These are phyloP conservation scores for Agapornis canus DNA, from an alignment of 2,797 vertebrate species.

Conservation along the genomic window DNA sequence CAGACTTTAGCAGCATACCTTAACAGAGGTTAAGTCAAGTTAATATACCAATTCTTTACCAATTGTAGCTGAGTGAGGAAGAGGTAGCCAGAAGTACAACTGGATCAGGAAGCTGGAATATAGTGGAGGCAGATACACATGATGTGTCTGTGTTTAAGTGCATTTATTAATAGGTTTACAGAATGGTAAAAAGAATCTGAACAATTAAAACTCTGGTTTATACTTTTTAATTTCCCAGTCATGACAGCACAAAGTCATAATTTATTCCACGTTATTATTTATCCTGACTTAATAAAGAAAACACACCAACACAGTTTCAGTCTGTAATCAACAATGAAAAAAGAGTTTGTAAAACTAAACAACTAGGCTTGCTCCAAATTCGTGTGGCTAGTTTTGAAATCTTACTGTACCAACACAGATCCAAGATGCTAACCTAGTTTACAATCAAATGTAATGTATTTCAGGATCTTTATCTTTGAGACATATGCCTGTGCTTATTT, in stretches of 20 bases:
- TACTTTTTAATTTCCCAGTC: neutral
- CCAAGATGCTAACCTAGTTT: neutral
- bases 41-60: rapidly evolving
- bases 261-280: neutral
- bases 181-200: neutral
- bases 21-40: neutral
- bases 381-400: neutral
- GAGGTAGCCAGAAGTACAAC: neutral
- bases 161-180: neutral
- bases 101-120: neutral
- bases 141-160: rapidly evolving
- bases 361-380: neutral
- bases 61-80: neutral
- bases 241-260: neutral
- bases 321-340: neutral
- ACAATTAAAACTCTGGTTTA: neutral
- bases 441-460: neutral
- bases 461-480: neutral
- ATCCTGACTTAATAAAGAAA: neutral
- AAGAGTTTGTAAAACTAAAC: neutral
- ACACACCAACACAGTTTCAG: neutral
- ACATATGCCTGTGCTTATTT: neutral
- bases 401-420: neutral
- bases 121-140: neutral
- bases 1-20: neutral